A percentile compares a stretch with the other conserved stretches of the same genome.
phyloP scores from a whole-genome alignment of 2,113 vertebrate species.

The Heptranchias perlo region DNA sequence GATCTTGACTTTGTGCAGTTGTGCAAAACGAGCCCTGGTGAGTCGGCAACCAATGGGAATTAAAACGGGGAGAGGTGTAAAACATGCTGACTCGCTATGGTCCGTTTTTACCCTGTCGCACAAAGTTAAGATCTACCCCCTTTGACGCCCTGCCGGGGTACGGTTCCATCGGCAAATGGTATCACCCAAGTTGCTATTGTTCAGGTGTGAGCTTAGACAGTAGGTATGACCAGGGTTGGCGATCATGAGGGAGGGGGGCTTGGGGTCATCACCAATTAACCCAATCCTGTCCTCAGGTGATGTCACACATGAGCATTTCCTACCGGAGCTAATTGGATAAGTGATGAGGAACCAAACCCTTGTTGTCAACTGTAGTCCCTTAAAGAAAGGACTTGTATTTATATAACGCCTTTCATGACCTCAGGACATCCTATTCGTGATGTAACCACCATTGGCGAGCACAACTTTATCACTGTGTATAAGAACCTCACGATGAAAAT shows the following conservation, averaged over 20 bases:
- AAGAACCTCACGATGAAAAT: too few relatives aligned
- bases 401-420: too few relatives aligned
- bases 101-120: too few relatives aligned
- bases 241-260: neutral
- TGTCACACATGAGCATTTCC: neutral
- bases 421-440: too few relatives aligned
- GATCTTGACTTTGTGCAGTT: neutral
- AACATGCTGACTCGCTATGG: too few relatives aligned
- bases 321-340: neutral
- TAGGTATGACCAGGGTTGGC: neutral
- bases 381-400: too few relatives aligned
- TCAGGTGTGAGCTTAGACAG: too few relatives aligned
- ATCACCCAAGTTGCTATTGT: neutral
- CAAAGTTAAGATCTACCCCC: too few relatives aligned
- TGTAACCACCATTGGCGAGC: too few relatives aligned
- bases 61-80: neutral
- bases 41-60: neutral
- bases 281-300: neutral
- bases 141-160: neutral
- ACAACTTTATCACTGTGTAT: too few relatives aligned
- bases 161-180: too few relatives aligned
- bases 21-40: neutral
- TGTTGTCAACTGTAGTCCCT: too few relatives aligned
- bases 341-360: neutral
- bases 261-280: neutral